Conservation (phyloP, 30 jellyfish, hydroid and myxozoan species). For the Aurelia aurita region DNA sequence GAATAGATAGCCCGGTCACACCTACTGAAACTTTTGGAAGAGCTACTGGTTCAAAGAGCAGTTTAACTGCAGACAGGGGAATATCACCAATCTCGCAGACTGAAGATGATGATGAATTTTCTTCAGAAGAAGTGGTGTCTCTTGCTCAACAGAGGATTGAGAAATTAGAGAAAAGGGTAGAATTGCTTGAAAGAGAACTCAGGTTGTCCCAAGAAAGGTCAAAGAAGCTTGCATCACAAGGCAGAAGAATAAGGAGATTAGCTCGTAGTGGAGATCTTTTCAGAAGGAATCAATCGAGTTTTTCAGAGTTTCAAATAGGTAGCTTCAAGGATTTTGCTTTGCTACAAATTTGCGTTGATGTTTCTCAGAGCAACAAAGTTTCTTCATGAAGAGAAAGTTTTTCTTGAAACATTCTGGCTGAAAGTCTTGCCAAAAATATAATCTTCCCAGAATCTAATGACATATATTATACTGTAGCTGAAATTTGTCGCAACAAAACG, state of each 20-base stretch:
- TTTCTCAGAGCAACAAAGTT: too few relatives aligned
- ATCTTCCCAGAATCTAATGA: too few relatives aligned
- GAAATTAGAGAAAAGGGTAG: conserved; percentile 77
- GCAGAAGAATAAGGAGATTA: conserved; percentile 75
- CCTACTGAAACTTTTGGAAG: background rate
- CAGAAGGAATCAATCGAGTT: conserved; percentile 40
- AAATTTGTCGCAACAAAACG: too few relatives aligned
- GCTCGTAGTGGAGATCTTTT: conserved; percentile 87
- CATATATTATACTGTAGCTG: too few relatives aligned
- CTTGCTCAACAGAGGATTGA: conserved; percentile 68
- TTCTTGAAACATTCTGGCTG: too few relatives aligned
- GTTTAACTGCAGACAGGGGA: background rate
- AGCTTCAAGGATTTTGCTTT: background rate
- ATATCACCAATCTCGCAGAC: background rate
- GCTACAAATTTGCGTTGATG: too few relatives aligned
- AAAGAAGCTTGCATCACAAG: conserved; percentile 72
- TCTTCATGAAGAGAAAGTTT: too few relatives aligned
- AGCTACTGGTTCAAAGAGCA: background rate
- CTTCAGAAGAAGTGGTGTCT: conserved; percentile 38
- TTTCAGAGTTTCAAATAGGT: conserved; percentile 15
- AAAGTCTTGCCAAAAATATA: too few relatives aligned
- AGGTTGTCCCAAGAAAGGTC: conserved; percentile 72
- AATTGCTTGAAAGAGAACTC: conserved; percentile 75
- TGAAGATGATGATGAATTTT: conserved; percentile 29
- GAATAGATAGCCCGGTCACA: conserved; percentile 24